Evolutionary conservation across 2,888 invertebrate genomes (phyloP).

Genomic region (Orchesella flavescens): DNA sequence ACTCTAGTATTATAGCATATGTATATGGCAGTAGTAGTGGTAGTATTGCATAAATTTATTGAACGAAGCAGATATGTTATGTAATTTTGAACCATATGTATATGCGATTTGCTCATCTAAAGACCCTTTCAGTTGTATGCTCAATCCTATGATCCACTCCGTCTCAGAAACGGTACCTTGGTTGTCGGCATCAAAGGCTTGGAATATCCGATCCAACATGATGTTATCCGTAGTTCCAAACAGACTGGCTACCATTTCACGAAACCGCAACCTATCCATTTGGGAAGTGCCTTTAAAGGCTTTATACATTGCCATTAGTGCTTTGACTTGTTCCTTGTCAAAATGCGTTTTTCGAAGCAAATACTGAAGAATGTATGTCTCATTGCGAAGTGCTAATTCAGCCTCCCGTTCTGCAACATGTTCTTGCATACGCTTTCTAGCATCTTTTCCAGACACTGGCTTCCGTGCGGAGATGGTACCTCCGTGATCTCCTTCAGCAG

Average conservation of each 20-base stretch:
- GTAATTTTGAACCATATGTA: conserved; percentile 80
- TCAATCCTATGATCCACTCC: conserved; percentile 84
- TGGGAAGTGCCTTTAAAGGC: conserved; percentile 2
- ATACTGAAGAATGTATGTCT: conserved; percentile 33
- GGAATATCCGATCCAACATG: conserved; percentile 84
- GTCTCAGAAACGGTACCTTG: conserved; percentile 75
- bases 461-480: background rate
- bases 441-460: background rate
- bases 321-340: conserved; percentile 49
- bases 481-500: background rate
- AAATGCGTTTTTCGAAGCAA: conserved; percentile 51
- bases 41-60: no score
- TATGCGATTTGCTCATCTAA: conserved; percentile 81
- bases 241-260: conserved; percentile 83
- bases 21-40: no score
- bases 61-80: no score
- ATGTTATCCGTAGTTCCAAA: conserved; percentile 87
- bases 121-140: conserved; percentile 83
- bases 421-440: conserved; percentile 1
- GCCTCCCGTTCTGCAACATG: conserved; percentile 33
- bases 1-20: no score
- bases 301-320: conserved; percentile 49
- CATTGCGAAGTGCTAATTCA: conserved; percentile 17
- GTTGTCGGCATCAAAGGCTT: conserved; percentile 85
- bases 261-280: conserved; percentile 82